Conservation (phyloP, 2,797 vertebrate species). For the Melanotaenia parkinsoni region DNA sequence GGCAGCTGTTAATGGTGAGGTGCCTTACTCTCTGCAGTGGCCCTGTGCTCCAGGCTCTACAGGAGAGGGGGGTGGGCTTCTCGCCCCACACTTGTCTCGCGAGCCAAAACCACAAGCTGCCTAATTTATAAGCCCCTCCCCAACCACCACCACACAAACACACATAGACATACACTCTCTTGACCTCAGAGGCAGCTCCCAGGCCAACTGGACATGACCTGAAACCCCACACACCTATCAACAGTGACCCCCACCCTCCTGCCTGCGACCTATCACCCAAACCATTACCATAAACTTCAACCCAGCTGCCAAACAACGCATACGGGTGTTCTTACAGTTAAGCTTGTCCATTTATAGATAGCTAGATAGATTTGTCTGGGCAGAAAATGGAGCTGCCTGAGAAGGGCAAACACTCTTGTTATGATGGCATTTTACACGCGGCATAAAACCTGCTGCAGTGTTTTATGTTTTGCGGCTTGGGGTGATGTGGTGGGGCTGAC, state of each 20-base stretch:
- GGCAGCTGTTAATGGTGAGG: slow-evolving; percentile 57
- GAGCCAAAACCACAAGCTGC: slow-evolving; percentile 71
- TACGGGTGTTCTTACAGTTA: slow-evolving; percentile 53
- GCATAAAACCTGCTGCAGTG: slow-evolving; percentile 75
- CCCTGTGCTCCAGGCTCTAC: slow-evolving; percentile 54
- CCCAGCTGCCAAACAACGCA: slow-evolving; percentile 72
- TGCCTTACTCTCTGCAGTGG: slow-evolving; percentile 67
- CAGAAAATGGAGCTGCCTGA: slow-evolving; percentile 49
- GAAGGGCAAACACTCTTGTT: slow-evolving; percentile 52
- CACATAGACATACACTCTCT: slow-evolving; percentile 40
- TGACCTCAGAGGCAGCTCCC: slow-evolving; percentile 71
- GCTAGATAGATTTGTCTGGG: slow-evolving; percentile 58
- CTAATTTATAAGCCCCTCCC: slow-evolving; percentile 54
- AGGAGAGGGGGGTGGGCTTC: slow-evolving; percentile 26
- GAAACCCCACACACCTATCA: slow-evolving; percentile 73
- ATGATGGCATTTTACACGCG: slow-evolving; percentile 74
- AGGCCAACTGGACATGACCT: slow-evolving; percentile 67
- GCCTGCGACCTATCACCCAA: slow-evolving; percentile 78
- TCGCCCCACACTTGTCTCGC: slow-evolving; percentile 38
- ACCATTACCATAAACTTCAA: slow-evolving; percentile 77
- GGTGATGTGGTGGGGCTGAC: slow-evolving; percentile 67
- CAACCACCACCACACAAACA: background rate
- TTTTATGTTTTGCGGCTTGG: slow-evolving; percentile 79
- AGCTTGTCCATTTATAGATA: slow-evolving; percentile 69
- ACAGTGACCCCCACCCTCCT: slow-evolving; percentile 64